A percentile compares a stretch with the other conserved stretches of the same genome.
Conservation (phyloP, 2,888 invertebrate genomes). For the Tupiocoris notatus region DNA sequence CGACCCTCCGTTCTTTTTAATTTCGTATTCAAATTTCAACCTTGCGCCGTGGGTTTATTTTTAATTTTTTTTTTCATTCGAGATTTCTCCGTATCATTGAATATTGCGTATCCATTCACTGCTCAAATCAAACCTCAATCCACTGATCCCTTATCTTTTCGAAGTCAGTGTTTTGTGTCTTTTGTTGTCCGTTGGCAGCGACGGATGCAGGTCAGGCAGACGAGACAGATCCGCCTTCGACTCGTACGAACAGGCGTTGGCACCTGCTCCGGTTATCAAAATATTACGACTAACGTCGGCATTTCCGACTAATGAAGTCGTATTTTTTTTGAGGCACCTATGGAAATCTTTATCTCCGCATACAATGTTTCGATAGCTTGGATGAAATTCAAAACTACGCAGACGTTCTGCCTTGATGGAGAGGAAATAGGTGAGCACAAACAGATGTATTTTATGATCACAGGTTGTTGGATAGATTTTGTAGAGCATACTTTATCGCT, state of each 20-base stretch:
- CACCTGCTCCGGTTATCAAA: slow-evolving; percentile 5
- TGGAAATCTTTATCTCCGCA: neutral
- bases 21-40: slow-evolving; percentile 19
- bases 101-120: slow-evolving; percentile 9
- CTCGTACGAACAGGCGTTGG: slow-evolving; percentile 11
- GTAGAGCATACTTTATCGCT: too few species aligned
- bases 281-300: slow-evolving; percentile 12
- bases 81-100: neutral
- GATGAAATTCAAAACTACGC: too few species aligned
- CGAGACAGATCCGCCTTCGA: neutral
- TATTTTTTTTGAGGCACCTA: neutral
- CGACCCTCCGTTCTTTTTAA: neutral
- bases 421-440: too few species aligned
- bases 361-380: too few species aligned
- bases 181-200: slow-evolving; percentile 14
- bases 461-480: too few species aligned
- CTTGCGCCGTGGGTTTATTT: slow-evolving; percentile 4
- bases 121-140: neutral
- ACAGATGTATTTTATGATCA: too few species aligned
- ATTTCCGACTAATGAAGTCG: neutral
- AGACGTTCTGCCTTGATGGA: too few species aligned
- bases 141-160: slow-evolving; percentile 18
- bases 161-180: neutral
- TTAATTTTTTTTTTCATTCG: slow-evolving; percentile 2
- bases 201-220: slow-evolving; percentile 18